Conservation (phyloP, 2,797 vertebrate genomes). For the Catostomus latipinnis region DNA sequence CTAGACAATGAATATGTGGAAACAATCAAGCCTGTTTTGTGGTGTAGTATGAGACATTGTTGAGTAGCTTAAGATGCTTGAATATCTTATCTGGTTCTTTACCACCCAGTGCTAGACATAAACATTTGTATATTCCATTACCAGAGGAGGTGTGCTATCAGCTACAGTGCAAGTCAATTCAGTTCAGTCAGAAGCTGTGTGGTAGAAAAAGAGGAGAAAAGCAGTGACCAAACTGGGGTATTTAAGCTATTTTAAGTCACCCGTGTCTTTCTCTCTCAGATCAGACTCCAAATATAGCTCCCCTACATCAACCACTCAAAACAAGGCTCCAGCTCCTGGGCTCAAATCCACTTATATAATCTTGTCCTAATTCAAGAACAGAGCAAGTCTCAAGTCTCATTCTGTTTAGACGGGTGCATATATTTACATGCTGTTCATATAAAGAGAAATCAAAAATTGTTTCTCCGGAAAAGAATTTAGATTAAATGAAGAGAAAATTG, state of each 20-base stretch:
- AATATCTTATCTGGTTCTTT: conserved; percentile 1
- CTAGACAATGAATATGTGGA: too few relatives aligned
- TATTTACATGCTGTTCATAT: conserved; percentile 26
- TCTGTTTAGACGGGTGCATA: conserved; percentile 12
- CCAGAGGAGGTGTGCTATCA: conserved; percentile 64
- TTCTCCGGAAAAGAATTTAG: too few relatives aligned
- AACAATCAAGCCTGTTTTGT: too few relatives aligned
- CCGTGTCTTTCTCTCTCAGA: conserved; percentile 76
- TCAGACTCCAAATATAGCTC: conserved; percentile 79
- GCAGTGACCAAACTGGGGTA: conserved; percentile 78
- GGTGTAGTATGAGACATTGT: too few relatives aligned
- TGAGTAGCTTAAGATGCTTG: too few relatives aligned
- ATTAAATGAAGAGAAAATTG: too few relatives aligned
- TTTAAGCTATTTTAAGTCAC: conserved; percentile 78
- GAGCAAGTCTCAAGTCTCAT: conserved; percentile 45
- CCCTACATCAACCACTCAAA: conserved; percentile 71
- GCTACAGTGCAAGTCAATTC: conserved; percentile 55
- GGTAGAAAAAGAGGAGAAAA: conserved; percentile 71
- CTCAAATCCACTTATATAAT: conserved; percentile 80
- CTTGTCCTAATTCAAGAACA: conserved; percentile 61
- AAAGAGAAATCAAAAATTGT: too few relatives aligned
- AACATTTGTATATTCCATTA: background rate
- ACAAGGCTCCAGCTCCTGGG: conserved; percentile 69
- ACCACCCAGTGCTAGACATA: background rate
- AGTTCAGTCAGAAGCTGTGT: conserved; percentile 72